Evolutionary conservation across 2,888 invertebrate genomes (phyloP).

Genomic region (Drosophila subsilvestris): DNA sequence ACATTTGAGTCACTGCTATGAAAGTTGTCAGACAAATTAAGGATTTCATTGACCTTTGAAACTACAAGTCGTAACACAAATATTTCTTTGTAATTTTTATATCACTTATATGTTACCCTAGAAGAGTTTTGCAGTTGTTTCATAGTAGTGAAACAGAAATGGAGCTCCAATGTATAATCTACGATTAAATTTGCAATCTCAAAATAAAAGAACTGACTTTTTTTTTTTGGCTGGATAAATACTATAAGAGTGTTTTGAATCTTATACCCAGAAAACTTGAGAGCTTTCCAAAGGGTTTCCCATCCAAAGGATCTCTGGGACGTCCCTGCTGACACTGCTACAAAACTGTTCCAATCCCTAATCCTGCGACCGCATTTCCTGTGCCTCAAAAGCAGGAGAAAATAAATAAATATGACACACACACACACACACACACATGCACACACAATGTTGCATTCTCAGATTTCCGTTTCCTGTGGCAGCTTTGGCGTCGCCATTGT

Average conservation of each 20-base stretch:
- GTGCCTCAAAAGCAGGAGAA: conserved; percentile 20
- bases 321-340: neutral
- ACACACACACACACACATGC: conserved; percentile 33
- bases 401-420: conserved; percentile 35
- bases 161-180: too few relatives aligned
- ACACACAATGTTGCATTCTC: conserved; percentile 41
- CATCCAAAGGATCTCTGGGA: neutral
- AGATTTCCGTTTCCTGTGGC: conserved; percentile 83
- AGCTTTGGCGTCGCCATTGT: conserved; percentile 50
- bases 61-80: neutral
- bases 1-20: neutral
- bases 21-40: too few relatives aligned
- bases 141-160: too few relatives aligned
- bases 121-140: too few relatives aligned
- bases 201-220: too few relatives aligned
- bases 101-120: too few relatives aligned
- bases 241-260: too few relatives aligned
- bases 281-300: too few relatives aligned
- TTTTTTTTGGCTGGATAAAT: too few relatives aligned
- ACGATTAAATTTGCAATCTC: too few relatives aligned
- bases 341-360: conserved; percentile 21
- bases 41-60: neutral
- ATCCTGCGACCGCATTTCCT: conserved; percentile 36
- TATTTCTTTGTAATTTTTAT: neutral
- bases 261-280: too few relatives aligned